Percentiles rank a stretch among this genome's conserved stretches.
Evolutionary conservation across 2,113 vertebrate species (phyloP).

Genomic region (Enhydra lutris): DNA sequence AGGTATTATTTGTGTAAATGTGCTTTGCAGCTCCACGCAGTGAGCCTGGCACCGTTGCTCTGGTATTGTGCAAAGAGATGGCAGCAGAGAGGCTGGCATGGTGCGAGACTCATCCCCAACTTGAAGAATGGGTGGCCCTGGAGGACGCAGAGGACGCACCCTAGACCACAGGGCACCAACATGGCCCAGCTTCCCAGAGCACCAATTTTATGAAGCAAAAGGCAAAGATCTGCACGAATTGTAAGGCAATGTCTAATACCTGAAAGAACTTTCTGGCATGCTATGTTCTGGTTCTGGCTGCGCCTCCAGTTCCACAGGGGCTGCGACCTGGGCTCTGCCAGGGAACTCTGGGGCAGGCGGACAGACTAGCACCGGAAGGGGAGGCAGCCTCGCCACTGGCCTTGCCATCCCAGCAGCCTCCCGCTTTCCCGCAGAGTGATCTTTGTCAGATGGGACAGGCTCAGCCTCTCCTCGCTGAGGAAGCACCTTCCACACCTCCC

Average conservation of each 20-base stretch:
- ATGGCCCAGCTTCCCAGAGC: neutral
- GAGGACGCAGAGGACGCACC: neutral
- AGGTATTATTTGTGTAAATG: neutral
- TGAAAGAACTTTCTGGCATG: neutral
- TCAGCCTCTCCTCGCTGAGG: neutral
- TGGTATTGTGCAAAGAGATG: neutral
- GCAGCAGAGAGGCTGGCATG: neutral
- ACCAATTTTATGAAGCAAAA: neutral
- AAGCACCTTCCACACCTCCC: neutral
- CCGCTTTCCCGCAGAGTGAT: neutral
- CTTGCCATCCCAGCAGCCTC: neutral
- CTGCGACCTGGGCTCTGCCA: neutral
- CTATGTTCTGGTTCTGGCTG: neutral
- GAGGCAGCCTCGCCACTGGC: neutral
- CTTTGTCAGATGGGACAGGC: neutral
- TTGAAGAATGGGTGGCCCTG: neutral
- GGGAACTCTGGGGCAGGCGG: neutral
- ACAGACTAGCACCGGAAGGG: neutral
- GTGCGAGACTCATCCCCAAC: neutral
- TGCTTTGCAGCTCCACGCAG: neutral
- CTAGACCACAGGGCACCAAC: neutral
- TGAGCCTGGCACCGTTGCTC: neutral
- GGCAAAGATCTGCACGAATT: neutral
- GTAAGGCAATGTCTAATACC: neutral
- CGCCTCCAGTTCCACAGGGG: neutral